phyloP scores from a whole-genome alignment of 2,113 vertebrate species.

The Struthidea cinerea region DNA sequence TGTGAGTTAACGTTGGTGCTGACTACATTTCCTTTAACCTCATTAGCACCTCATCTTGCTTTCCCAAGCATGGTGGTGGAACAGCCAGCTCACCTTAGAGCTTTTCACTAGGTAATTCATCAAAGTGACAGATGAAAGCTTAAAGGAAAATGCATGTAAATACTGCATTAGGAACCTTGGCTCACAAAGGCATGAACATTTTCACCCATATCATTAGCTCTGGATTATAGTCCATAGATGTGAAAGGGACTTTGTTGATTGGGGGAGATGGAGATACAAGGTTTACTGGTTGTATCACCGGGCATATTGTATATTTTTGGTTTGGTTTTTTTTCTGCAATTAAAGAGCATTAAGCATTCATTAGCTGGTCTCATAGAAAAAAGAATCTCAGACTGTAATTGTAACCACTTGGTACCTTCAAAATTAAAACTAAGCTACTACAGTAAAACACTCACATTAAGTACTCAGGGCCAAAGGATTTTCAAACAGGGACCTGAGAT shows the following conservation, averaged over 20 bases:
- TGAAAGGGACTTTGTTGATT: not conserved
- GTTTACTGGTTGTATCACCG: not conserved
- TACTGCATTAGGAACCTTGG: slow-evolving; percentile 24
- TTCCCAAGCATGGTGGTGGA: slow-evolving; percentile 64
- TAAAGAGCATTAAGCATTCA: not conserved
- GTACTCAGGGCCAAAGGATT: not conserved
- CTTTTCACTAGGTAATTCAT: slow-evolving; percentile 23
- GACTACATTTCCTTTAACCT: slow-evolving; percentile 64
- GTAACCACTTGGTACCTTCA: not conserved
- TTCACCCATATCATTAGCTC: slow-evolving; percentile 21
- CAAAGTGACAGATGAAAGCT: slow-evolving; percentile 18
- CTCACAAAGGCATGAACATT: slow-evolving; percentile 2
- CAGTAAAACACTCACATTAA: not conserved
- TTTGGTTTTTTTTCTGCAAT: not conserved
- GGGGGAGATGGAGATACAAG: not conserved
- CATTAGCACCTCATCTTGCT: slow-evolving; percentile 56
- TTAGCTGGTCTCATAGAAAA: not conserved
- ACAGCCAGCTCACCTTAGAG: slow-evolving; percentile 17
- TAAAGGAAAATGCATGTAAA: slow-evolving; percentile 52
- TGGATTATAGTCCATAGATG: not conserved
- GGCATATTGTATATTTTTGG: not conserved
- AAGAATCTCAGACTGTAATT: not conserved
- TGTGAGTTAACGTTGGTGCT: not conserved
- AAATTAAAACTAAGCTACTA: not conserved
- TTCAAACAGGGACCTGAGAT: not conserved